These are phyloP conservation scores for Aspidiotus rigidus DNA, from an alignment of 2,888 invertebrate genomes.

Conservation along the genomic window DNA sequence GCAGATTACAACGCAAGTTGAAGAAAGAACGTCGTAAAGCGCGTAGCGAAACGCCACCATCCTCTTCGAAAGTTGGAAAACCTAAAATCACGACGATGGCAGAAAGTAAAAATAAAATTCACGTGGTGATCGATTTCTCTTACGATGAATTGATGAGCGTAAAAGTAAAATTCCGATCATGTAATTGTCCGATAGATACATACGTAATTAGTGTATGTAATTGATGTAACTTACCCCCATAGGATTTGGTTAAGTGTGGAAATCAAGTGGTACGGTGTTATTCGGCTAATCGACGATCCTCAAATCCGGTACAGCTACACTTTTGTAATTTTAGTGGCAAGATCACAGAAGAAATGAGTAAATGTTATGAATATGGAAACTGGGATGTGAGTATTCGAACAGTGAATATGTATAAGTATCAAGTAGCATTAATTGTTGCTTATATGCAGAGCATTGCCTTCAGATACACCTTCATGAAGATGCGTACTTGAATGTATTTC, in stretches of 20 bases:
- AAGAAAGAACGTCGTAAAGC: slow-evolving; percentile 19
- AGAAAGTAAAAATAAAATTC: slow-evolving; percentile 57
- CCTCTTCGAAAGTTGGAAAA: slow-evolving; percentile 45
- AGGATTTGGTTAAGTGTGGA: slow-evolving; percentile 75
- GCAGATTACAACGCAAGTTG: slow-evolving; percentile 12
- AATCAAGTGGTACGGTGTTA: slow-evolving; percentile 87
- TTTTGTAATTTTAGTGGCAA: slow-evolving; percentile 70
- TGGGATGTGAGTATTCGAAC: slow-evolving; percentile 68
- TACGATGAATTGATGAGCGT: slow-evolving; percentile 78
- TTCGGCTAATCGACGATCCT: slow-evolving; percentile 74
- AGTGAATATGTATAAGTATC: slow-evolving; percentile 10
- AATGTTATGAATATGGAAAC: slow-evolving; percentile 77
- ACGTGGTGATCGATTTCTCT: slow-evolving; percentile 77
- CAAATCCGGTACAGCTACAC: slow-evolving; percentile 70
- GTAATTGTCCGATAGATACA: background rate
- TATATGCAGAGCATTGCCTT: slow-evolving; percentile 33
- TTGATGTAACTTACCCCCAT: slow-evolving; percentile 37
- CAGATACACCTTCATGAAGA: slow-evolving; percentile 62
- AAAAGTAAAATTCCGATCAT: slow-evolving; percentile 36
- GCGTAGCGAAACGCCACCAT: slow-evolving; percentile 9
- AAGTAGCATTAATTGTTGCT: background rate
- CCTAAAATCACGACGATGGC: slow-evolving; percentile 53
- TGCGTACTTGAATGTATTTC: slow-evolving; percentile 60
- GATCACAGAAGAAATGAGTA: slow-evolving; percentile 62
- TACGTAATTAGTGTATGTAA: background rate